phyloP scores from a whole-genome alignment of 2,888 invertebrate species.

The Cheilosia soror region DNA sequence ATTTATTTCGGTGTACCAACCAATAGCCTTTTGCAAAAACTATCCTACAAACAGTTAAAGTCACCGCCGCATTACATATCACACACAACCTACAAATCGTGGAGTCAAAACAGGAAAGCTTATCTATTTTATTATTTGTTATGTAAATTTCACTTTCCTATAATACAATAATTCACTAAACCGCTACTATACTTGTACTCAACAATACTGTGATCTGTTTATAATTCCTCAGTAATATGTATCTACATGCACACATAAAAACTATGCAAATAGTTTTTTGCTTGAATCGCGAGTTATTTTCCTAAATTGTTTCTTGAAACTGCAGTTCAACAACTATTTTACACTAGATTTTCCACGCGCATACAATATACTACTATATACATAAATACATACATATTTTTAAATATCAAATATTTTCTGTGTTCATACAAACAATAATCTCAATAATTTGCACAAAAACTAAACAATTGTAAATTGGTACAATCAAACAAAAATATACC shows the following conservation, averaged over 20 bases:
- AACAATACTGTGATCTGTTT: conserved; percentile 74
- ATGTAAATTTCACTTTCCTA: conserved; percentile 23
- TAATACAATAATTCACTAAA: conserved; percentile 29
- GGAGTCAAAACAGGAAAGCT: no score
- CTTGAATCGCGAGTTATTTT: conserved; percentile 47
- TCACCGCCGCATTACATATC: conserved; percentile 59
- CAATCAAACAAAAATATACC: conserved; percentile 62
- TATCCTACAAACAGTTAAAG: conserved; percentile 24
- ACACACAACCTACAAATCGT: conserved; percentile 14
- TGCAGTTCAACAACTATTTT: conserved; percentile 37
- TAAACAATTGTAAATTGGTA: conserved; percentile 60
- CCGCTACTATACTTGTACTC: conserved; percentile 56
- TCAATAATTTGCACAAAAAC: conserved; percentile 65
- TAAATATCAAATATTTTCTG: conserved; percentile 40
- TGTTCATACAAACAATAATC: conserved; percentile 43
- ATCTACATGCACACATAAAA: conserved; percentile 10
- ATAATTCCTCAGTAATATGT: conserved; percentile 54
- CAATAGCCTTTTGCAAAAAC: conserved; percentile 28
- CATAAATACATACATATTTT: conserved; percentile 34
- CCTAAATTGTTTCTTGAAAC: conserved; percentile 28
- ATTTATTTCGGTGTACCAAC: conserved; percentile 50
- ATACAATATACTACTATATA: conserved; percentile 3
- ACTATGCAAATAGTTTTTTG: conserved; percentile 33
- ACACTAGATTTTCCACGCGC: conserved; percentile 39
- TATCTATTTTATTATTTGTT: conserved; percentile 20